These are phyloP conservation scores for Acomys russatus DNA, from an alignment of 2,797 vertebrate genomes.

Conservation along the genomic window DNA sequence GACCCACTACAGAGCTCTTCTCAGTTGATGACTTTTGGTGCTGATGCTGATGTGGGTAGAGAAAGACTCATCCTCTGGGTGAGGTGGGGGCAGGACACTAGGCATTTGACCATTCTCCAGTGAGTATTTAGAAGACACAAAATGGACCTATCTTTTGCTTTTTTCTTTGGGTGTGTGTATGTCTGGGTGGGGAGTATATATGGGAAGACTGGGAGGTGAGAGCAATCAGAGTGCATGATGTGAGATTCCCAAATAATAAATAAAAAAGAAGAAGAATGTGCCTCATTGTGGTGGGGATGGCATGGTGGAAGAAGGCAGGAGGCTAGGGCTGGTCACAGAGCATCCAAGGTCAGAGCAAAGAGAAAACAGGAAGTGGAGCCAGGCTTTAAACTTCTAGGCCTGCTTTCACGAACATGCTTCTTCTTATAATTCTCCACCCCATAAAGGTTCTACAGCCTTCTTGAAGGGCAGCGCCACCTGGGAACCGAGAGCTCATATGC, in stretches of 20 bases:
- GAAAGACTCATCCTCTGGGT: neutral
- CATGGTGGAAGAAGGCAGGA: neutral
- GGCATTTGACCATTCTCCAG: neutral
- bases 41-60: neutral
- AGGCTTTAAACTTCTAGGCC: neutral
- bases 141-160: neutral
- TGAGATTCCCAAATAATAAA: neutral
- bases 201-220: neutral
- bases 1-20: neutral
- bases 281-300: neutral
- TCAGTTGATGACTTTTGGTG: neutral
- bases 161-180: neutral
- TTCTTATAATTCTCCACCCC: neutral
- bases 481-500: neutral
- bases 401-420: neutral
- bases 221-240: neutral
- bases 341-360: neutral
- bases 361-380: neutral
- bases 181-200: neutral
- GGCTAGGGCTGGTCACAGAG: neutral
- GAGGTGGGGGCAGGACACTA: neutral
- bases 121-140: neutral
- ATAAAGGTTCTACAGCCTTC: neutral
- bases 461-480: neutral
- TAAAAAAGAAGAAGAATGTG: neutral